These are phyloP conservation scores for Onthophagus taurus DNA, from an alignment of 1,140 invertebrate genomes.

Conservation along the genomic window DNA sequence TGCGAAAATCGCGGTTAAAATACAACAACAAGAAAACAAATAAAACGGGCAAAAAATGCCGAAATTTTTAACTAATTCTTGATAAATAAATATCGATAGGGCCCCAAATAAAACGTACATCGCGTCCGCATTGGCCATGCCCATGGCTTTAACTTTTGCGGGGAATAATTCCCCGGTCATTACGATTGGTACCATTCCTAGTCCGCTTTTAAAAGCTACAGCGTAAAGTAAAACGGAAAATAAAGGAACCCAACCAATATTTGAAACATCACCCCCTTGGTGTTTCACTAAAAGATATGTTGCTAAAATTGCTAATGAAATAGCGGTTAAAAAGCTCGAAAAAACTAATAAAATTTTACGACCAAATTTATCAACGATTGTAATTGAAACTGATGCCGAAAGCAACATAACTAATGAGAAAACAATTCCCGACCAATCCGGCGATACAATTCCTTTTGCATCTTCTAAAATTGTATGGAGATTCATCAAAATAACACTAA, in stretches of 20 bases:
- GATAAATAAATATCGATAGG: slow-evolving; percentile 56
- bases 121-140: slow-evolving; percentile 29
- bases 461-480: slow-evolving; percentile 40
- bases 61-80: slow-evolving; percentile 38
- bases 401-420: slow-evolving; percentile 31
- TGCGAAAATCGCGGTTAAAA: slow-evolving; percentile 50
- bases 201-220: slow-evolving; percentile 24
- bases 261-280: slow-evolving; percentile 17
- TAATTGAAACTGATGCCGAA: slow-evolving; percentile 24
- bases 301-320: slow-evolving; percentile 26
- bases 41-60: slow-evolving; percentile 51
- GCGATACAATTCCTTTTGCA: slow-evolving; percentile 22
- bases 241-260: slow-evolving; percentile 24
- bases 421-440: slow-evolving; percentile 27
- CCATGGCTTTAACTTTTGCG: slow-evolving; percentile 44
- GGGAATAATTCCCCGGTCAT: slow-evolving; percentile 62
- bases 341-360: slow-evolving; percentile 27
- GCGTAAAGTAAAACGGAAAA: slow-evolving; percentile 24
- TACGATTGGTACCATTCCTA: slow-evolving; percentile 56
- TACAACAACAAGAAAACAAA: slow-evolving; percentile 52
- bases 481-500: slow-evolving; percentile 49
- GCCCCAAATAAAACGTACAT: slow-evolving; percentile 42
- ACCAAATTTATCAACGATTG: slow-evolving; percentile 30
- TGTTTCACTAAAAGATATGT: slow-evolving; percentile 33
- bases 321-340: slow-evolving; percentile 27